These are phyloP conservation scores for Xenopus petersii DNA, from an alignment of 2,797 vertebrate species.

Conservation along the genomic window DNA sequence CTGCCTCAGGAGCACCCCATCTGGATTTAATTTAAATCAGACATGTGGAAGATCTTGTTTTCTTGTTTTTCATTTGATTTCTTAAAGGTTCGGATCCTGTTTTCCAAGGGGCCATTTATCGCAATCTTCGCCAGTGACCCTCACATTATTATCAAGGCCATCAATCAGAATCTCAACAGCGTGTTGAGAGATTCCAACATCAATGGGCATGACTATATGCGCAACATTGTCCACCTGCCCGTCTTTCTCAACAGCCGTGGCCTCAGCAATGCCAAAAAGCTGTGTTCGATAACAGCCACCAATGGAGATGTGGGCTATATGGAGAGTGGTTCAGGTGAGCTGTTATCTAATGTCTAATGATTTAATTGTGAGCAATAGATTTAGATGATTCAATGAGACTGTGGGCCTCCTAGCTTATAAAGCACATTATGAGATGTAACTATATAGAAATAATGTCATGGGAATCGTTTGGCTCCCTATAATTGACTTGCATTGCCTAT, in stretches of 20 bases:
- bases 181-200: constrained; percentile 95
- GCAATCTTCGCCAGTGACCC: constrained; percentile 96
- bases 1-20: too few relatives aligned
- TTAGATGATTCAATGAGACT: too few relatives aligned
- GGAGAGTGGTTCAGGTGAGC: constrained; percentile 69
- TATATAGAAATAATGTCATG: too few relatives aligned
- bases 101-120: constrained; percentile 96
- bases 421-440: too few relatives aligned
- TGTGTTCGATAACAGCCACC: constrained; percentile 69
- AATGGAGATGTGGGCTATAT: constrained; percentile 78
- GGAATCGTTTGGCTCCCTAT: too few relatives aligned
- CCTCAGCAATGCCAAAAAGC: constrained; percentile 80
- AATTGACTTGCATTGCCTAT: too few relatives aligned
- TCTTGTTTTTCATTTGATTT: constrained; percentile 5
- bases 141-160: constrained; percentile 97
- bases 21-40: too few relatives aligned
- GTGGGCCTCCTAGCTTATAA: too few relatives aligned
- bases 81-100: constrained; percentile 81
- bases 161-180: constrained; percentile 96
- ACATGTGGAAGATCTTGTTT: too few relatives aligned
- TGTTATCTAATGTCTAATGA: background rate
- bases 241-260: constrained; percentile 95
- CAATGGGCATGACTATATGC: constrained; percentile 96
- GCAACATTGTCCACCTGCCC: constrained; percentile 92
- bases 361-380: too few relatives aligned